phyloP scores from a whole-genome alignment of 2,113 vertebrate genomes.

The Synchiropus splendidus region DNA sequence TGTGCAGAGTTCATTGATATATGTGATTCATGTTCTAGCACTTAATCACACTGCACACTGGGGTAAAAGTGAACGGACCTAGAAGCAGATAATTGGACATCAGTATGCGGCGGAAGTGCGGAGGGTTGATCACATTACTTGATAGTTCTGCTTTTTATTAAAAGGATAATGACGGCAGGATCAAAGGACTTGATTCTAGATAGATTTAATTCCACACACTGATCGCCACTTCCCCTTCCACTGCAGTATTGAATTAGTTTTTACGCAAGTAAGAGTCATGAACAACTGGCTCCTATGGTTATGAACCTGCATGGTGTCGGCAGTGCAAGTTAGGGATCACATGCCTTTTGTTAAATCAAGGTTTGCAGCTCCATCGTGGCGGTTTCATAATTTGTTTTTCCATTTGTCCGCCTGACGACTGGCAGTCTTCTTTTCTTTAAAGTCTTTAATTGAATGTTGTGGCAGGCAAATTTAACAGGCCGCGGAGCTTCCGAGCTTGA shows the following conservation, averaged over 20 bases:
- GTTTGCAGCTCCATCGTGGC: no score
- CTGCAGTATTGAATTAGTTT: conserved; percentile 40
- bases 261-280: conserved; percentile 1
- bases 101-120: conserved; percentile 17
- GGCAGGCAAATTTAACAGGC: no score
- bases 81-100: conserved; percentile 33
- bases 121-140: conserved; percentile 44
- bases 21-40: not conserved
- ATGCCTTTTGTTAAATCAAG: no score
- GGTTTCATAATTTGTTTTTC: no score
- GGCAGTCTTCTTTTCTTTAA: no score
- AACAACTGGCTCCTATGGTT: no score
- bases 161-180: conserved; percentile 36
- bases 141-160: conserved; percentile 32
- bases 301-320: no score
- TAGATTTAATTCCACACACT: conserved; percentile 47
- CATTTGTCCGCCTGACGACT: no score
- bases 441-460: no score
- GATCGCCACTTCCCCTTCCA: conserved; percentile 48
- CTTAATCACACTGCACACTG: conserved; percentile 1
- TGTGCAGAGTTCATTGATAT: no score
- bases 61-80: conserved; percentile 11
- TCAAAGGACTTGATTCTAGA: conserved; percentile 20
- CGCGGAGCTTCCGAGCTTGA: no score
- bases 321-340: no score